Evolutionary conservation across 1,140 invertebrate species (phyloP), one percentile per base, ranked within the genome.

Genomic region (Calycopis cecrops): DNA sequence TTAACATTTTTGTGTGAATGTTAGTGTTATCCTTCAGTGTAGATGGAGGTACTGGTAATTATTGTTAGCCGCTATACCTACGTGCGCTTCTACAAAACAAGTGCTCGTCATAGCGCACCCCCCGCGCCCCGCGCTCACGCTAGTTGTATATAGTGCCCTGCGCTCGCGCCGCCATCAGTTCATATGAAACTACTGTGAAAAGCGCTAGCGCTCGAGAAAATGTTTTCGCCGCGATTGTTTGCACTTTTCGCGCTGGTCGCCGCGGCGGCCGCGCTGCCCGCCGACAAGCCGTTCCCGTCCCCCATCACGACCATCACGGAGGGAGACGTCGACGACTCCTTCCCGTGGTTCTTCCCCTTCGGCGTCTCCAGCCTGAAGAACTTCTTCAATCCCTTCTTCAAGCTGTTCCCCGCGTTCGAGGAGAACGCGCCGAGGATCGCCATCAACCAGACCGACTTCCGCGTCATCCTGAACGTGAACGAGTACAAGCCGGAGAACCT

Each of bases 291-390:
- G 4, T 21, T 57, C 35, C 75, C 76, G 7, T 51, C 40, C 12
- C 76, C 79, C 0, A 66, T 79, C 21, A 75, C 77, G 3, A 69
- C 71, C 1, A 69, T 82, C 34, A 65, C 69, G 17, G 69, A 73
- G 1, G 65, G 68, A n/a, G 79, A 83, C 35, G 52, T 80, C 56
- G 71, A 77, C 37, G 75, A 78, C 12, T 49, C 52, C 11, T 61
- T 67, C 6, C 71, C 79, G 1, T 87, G 80, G 77, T 78, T 82
- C 68, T 76, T 82, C 59, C 81, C 84, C 10, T 76, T 82, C 52
- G 72, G 73, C 0, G 51, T 44, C 12, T 4, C 40, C 40, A 65
- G 52, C 35, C 50, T 57, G 35, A 57, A 54, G 52, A 69, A 73
- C 48, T 67, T 85, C 9, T 85, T 87, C 60, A 73, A 70, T 10